Evolutionary conservation across 2,113 vertebrate genomes (phyloP).

Genomic region (Ptilorrhoa leucosticta): DNA sequence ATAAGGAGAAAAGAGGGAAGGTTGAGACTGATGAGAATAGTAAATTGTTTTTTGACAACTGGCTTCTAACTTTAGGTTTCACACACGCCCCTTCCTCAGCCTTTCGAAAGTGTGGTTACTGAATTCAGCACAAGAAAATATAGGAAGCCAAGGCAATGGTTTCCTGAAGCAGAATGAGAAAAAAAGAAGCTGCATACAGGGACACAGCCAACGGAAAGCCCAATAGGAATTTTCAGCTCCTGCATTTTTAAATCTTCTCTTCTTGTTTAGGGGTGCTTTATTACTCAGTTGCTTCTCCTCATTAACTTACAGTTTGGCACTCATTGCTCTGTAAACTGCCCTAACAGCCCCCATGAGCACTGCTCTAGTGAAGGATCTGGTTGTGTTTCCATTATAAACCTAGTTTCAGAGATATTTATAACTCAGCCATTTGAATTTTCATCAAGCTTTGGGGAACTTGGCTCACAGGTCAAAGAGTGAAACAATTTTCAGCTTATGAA

Average conservation of each 20-base stretch:
- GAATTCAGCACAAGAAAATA: not conserved
- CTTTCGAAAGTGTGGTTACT: not conserved
- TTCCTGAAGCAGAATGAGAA: conserved; percentile 40
- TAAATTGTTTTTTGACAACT: conserved; percentile 49
- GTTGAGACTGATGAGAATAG: conserved; percentile 20
- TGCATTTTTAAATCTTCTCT: conserved; percentile 18
- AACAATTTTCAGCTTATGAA: conserved; percentile 37
- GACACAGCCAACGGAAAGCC: not conserved
- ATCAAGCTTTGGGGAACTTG: conserved; percentile 57
- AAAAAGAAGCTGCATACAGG: not conserved
- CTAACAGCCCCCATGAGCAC: conserved; percentile 43
- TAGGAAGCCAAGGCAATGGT: not conserved
- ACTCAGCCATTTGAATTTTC: conserved; percentile 64
- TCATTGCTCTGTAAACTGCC: conserved; percentile 47
- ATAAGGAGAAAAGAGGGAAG: conserved; percentile 10
- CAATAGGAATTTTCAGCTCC: not conserved
- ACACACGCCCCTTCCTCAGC: not conserved
- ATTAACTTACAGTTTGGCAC: conserved; percentile 6
- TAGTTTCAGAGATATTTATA: conserved; percentile 60
- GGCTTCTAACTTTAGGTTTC: not conserved
- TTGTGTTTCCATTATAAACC: conserved; percentile 51
- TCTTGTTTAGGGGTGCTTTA: conserved; percentile 48
- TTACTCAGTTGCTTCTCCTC: conserved; percentile 28
- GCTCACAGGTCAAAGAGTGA: conserved; percentile 36
- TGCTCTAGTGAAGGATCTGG: conserved; percentile 3